Percentiles rank a stretch among this genome's conserved stretches.
Conservation (phyloP, 2,797 vertebrate species). For the Silurus lanzhouensis region DNA sequence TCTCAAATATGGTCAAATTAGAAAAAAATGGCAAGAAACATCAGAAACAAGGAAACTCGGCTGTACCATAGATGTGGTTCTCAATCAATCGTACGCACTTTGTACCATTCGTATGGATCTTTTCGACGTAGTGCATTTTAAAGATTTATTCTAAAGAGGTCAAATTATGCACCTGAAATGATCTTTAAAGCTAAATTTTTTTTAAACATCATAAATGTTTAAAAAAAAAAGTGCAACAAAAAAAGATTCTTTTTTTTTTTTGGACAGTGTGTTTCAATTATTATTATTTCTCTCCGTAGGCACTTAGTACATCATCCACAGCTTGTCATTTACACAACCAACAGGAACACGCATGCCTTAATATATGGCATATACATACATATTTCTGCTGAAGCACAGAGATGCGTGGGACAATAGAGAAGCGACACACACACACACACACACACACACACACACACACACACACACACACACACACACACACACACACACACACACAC, state of each 20-base stretch:
- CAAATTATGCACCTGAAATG: background rate
- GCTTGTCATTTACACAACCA: background rate
- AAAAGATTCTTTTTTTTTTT: background rate
- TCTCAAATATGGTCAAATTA: background rate
- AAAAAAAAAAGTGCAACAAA: background rate
- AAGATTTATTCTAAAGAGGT: background rate
- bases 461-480: accelerated
- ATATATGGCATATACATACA: background rate
- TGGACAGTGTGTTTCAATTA: background rate
- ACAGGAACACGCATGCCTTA: background rate
- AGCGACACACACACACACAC: background rate
- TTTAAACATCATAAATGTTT: background rate
- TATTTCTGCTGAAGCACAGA: background rate
- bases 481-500: background rate
- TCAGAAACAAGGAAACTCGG: background rate
- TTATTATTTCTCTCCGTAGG: background rate
- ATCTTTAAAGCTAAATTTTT: background rate
- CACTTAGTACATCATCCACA: slow-evolving; percentile 15
- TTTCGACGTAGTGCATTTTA: background rate
- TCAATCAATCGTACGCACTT: background rate
- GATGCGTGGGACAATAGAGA: background rate
- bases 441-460: accelerated
- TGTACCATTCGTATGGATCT: background rate
- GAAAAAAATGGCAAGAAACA: background rate
- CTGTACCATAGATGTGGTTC: background rate